Evolutionary conservation across 2,113 vertebrate species (phyloP).

Genomic region (Bettongia penicillata): DNA sequence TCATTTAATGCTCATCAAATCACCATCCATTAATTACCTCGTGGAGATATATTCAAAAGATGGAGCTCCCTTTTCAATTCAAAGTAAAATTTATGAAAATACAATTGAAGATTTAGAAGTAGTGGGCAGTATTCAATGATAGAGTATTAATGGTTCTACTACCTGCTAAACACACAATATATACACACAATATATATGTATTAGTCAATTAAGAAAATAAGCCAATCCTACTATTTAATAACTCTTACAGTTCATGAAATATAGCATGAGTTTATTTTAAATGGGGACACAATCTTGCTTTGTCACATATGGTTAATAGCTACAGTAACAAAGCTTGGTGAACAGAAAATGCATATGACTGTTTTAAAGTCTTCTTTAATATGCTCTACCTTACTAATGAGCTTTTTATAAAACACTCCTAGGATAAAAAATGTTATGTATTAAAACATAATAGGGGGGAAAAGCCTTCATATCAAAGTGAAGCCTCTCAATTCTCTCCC

Average conservation of each 20-base stretch:
- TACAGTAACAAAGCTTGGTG: slow-evolving; percentile 46
- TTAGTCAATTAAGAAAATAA: slow-evolving; percentile 38
- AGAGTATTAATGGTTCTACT: neutral
- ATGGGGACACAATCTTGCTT: slow-evolving; percentile 1
- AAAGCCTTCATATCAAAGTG: neutral
- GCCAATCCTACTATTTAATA: slow-evolving; percentile 39
- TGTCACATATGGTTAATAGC: neutral
- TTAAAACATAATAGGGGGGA: neutral
- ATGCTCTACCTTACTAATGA: neutral
- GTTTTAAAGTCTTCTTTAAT: neutral
- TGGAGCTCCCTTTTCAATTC: neutral
- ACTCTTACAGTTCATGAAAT: slow-evolving; percentile 14
- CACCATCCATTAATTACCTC: neutral
- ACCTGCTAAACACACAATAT: slow-evolving; percentile 1
- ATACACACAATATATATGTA: no score
- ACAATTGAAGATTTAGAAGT: neutral
- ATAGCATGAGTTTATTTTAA: slow-evolving; percentile 36
- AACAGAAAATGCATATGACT: slow-evolving; percentile 14
- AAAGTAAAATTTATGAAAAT: neutral
- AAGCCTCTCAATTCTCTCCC: neutral
- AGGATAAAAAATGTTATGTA: neutral
- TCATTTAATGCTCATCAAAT: neutral
- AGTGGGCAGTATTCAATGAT: neutral
- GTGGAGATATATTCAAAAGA: neutral
- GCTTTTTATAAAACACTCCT: neutral